A percentile compares a stretch with the other conserved stretches of the same genome.
Evolutionary conservation across 1,140 invertebrate genomes (phyloP).

Genomic region (Zaprionus ornatus): DNA sequence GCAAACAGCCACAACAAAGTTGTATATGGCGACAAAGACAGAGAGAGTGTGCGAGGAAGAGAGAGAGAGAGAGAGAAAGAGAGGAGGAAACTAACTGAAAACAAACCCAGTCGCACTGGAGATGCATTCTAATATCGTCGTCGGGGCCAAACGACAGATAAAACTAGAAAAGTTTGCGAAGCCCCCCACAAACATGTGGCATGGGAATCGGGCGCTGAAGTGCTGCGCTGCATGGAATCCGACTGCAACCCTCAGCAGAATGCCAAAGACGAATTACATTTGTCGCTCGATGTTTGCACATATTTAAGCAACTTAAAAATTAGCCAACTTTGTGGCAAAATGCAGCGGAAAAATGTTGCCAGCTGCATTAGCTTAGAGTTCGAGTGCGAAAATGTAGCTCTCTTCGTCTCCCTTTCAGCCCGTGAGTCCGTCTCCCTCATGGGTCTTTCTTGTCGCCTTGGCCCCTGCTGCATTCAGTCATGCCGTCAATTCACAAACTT

Average conservation of each 20-base stretch:
- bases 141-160: conserved; percentile 40
- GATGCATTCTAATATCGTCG: conserved; percentile 60
- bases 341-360: conserved; percentile 58
- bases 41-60: not conserved
- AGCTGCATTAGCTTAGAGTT: conserved; percentile 34
- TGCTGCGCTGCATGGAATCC: not conserved
- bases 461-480: conserved; percentile 30
- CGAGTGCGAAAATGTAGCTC: conserved; percentile 16
- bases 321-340: conserved; percentile 65
- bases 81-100: conserved; percentile 30
- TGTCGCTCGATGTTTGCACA: conserved; percentile 73
- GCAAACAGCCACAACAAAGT: conserved; percentile 57
- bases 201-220: conserved; percentile 6
- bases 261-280: conserved; percentile 73
- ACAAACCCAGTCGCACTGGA: conserved; percentile 48
- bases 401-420: conserved; percentile 3
- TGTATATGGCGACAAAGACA: conserved; percentile 52
- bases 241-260: conserved; percentile 11
- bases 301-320: conserved; percentile 79
- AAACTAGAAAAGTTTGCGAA: conserved; percentile 45
- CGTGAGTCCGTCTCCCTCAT: not conserved
- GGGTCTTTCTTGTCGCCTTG: not conserved
- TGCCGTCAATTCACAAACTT: conserved; percentile 55
- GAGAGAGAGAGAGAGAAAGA: not conserved
- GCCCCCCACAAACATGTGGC: conserved; percentile 9